phyloP scores from a whole-genome alignment of 2,888 invertebrate genomes.

The Ceriagrion tenellum region DNA sequence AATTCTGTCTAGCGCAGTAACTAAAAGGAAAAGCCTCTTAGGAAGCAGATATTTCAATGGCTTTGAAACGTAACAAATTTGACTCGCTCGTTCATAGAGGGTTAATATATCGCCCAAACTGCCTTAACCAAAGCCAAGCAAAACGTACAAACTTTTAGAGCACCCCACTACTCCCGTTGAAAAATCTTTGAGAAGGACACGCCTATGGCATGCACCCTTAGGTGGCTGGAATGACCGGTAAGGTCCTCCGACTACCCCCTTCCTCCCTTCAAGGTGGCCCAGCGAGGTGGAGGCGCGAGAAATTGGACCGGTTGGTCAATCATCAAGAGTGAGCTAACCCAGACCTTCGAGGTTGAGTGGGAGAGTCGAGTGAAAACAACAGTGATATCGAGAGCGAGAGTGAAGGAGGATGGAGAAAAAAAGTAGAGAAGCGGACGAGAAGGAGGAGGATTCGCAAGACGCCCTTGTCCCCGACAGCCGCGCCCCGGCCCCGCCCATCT shows the following conservation, averaged over 20 bases:
- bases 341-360: conserved; percentile 39
- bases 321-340: conserved; percentile 51
- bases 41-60: too few species aligned
- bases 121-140: too few species aligned
- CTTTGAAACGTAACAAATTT: too few species aligned
- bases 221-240: neutral
- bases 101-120: too few species aligned
- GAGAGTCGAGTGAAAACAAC: conserved; percentile 43
- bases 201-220: neutral
- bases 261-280: neutral
- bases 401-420: neutral
- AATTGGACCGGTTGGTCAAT: conserved; percentile 60
- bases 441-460: conserved; percentile 14
- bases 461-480: neutral
- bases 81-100: too few species aligned
- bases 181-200: neutral
- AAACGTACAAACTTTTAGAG: neutral
- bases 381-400: conserved; percentile 23
- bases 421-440: neutral
- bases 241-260: neutral
- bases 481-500: neutral
- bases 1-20: too few species aligned
- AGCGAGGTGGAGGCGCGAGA: neutral
- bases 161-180: neutral
- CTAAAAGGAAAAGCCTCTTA: too few species aligned